Conservation (phyloP, 2,797 vertebrate genomes). For the Gobio occitaniae region DNA sequence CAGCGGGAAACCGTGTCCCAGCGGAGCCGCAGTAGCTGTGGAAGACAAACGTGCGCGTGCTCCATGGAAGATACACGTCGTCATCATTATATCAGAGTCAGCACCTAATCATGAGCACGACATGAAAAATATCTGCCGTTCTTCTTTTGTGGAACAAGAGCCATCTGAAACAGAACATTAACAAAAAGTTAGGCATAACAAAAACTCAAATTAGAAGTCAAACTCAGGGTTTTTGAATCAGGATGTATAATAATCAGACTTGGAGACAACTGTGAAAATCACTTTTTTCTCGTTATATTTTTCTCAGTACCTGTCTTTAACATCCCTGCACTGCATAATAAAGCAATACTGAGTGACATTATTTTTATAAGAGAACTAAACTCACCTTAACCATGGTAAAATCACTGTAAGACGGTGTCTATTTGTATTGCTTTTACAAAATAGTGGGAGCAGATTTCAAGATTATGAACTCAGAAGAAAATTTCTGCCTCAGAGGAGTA, state of each 20-base stretch:
- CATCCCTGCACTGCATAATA: not conserved
- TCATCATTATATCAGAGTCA: conserved; percentile 45
- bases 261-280: not conserved
- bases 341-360: not conserved
- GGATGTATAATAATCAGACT: not conserved
- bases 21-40: conserved; percentile 1
- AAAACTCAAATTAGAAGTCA: not conserved
- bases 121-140: conserved; percentile 24
- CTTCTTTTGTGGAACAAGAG: conserved; percentile 29
- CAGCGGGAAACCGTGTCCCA: conserved; percentile 35
- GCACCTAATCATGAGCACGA: conserved; percentile 41
- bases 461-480: not conserved
- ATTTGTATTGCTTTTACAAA: not conserved
- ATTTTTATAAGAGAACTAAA: not conserved
- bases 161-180: conserved; percentile 3
- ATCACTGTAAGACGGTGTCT: not conserved
- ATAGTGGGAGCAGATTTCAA: not conserved
- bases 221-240: not conserved
- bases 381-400: not conserved
- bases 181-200: conserved; percentile 5
- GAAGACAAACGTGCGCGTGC: conserved; percentile 24
- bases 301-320: not conserved
- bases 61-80: conserved; percentile 12
- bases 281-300: not conserved
- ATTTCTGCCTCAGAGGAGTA: not conserved